Evolutionary conservation across 2,888 invertebrate genomes (phyloP).

Genomic region (Apocheima hispidaria): DNA sequence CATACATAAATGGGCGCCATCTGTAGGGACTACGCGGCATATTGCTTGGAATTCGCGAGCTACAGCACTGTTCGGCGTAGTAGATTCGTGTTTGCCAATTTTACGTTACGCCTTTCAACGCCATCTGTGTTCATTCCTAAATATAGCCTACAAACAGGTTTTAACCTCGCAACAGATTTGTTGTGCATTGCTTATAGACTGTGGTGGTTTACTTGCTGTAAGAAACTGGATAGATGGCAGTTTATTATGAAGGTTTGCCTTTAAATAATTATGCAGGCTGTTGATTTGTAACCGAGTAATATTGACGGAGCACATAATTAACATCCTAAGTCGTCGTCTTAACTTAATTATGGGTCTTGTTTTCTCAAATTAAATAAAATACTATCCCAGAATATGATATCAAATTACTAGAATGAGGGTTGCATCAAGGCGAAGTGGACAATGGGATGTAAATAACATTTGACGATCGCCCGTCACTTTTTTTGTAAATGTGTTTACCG

Average conservation of each 20-base stretch:
- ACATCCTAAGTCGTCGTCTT: too few species aligned
- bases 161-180: neutral
- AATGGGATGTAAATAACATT: too few species aligned
- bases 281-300: too few species aligned
- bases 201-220: neutral
- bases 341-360: too few species aligned
- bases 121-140: constrained; percentile 43
- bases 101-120: constrained; percentile 22
- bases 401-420: too few species aligned
- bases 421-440: too few species aligned
- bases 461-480: too few species aligned
- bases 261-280: neutral
- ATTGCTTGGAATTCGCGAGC: neutral
- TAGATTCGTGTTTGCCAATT: neutral
- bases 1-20: constrained; percentile 42
- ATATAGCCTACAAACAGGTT: neutral
- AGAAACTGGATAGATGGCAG: constrained; percentile 31
- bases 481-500: too few species aligned
- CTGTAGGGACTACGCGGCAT: constrained; percentile 30
- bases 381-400: too few species aligned
- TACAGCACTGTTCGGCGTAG: neutral
- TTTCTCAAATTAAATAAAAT: too few species aligned
- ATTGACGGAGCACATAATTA: too few species aligned
- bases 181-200: neutral
- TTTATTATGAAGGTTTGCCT: neutral